Evolutionary conservation across 1,140 invertebrate species (phyloP).

Genomic region (Dysdera silvatica): DNA sequence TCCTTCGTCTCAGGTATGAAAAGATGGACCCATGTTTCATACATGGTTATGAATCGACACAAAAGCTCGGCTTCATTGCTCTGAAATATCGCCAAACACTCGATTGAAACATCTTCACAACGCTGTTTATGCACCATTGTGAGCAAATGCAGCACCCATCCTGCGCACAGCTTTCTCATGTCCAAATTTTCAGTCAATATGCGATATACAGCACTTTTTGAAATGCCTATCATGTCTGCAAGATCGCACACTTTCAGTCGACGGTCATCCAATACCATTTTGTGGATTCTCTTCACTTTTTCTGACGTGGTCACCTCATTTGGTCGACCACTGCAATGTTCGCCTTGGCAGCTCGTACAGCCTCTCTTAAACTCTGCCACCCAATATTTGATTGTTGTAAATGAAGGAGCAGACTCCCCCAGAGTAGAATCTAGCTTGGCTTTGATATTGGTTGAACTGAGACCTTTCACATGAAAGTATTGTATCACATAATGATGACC

Average conservation of each 20-base stretch:
- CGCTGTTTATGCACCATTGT: background rate
- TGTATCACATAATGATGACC: background rate
- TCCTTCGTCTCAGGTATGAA: background rate
- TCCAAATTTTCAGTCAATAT: too few relatives aligned
- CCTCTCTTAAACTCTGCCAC: background rate
- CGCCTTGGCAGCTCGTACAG: background rate
- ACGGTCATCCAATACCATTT: background rate
- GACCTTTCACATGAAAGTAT: background rate
- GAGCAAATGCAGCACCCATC: background rate
- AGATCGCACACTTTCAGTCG: too few relatives aligned
- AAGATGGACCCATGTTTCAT: constrained; percentile 9
- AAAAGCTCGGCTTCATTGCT: background rate
- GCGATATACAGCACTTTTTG: too few relatives aligned
- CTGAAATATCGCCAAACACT: background rate
- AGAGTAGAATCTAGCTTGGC: background rate
- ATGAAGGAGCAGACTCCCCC: background rate
- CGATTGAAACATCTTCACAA: background rate
- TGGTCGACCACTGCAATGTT: background rate
- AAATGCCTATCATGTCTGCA: too few relatives aligned
- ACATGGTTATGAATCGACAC: background rate
- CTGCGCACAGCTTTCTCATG: background rate
- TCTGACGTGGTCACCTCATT: background rate
- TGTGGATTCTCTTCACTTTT: background rate
- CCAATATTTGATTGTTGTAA: background rate
- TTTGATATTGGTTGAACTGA: background rate